phyloP scores from a whole-genome alignment of 2,113 vertebrate species.

The Prunella himalayana region DNA sequence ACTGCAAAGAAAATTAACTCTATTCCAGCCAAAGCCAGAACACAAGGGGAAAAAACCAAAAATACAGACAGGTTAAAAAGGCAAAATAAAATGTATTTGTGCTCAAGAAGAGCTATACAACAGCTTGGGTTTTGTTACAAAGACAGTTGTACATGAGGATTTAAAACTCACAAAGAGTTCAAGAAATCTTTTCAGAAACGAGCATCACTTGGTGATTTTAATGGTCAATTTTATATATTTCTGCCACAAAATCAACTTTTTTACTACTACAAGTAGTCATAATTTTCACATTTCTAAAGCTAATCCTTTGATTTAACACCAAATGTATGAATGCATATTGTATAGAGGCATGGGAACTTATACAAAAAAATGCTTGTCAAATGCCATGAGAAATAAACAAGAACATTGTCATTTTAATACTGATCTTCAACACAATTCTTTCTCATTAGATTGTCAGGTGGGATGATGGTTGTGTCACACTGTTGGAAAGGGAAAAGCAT shows the following conservation, averaged over 20 bases:
- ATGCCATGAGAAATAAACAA: not conserved
- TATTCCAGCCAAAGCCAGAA: not conserved
- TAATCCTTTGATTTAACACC: not conserved
- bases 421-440: not conserved
- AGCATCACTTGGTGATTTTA: not conserved
- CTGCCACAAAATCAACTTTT: not conserved
- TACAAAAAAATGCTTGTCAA: not conserved
- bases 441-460: not conserved
- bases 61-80: not conserved
- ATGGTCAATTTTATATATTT: not conserved
- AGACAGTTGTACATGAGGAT: not conserved
- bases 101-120: not conserved
- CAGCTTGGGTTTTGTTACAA: not conserved
- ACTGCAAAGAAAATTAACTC: not conserved
- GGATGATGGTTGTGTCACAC: not conserved
- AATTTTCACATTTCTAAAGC: not conserved
- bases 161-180: not conserved
- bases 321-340: not conserved
- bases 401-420: not conserved
- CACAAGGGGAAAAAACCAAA: fast-evolving
- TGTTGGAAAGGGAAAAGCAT: not conserved
- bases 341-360: not conserved
- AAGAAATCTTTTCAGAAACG: not conserved
- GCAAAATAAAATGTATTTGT: not conserved
- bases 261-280: not conserved